Percentiles rank a stretch among this genome's conserved stretches.
These are phyloP conservation scores for Aporrectodea caliginosa DNA, from an alignment of 1,140 invertebrate species.

Conservation along the genomic window DNA sequence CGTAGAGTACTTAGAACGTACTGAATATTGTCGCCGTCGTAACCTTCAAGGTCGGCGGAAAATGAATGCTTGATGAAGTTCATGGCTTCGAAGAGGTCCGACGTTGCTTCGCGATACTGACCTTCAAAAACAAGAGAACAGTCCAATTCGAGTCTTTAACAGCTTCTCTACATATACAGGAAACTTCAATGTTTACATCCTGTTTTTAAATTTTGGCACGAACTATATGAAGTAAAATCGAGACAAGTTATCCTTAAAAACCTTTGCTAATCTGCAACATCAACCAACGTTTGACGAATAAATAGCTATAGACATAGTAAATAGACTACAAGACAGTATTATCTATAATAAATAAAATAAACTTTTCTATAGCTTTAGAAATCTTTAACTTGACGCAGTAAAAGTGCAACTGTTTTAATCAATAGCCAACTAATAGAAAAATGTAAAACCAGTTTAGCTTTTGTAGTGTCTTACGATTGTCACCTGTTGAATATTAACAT, in stretches of 20 bases:
- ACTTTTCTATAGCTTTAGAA: no score
- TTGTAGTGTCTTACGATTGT: no score
- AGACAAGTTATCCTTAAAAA: no score
- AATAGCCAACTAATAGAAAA: no score
- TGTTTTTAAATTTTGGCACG: not conserved
- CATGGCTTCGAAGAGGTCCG: constrained; percentile 24
- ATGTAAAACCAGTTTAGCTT: no score
- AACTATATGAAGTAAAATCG: no score
- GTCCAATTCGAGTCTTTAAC: not conserved
- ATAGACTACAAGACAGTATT: no score
- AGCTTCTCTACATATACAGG: not conserved
- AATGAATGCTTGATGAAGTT: constrained; percentile 18
- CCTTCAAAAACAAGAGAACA: not conserved
- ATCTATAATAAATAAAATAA: no score
- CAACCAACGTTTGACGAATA: not conserved
- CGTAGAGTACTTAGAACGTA: constrained; percentile 20
- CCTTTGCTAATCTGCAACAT: not conserved
- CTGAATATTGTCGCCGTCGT: constrained; percentile 6
- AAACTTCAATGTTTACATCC: not conserved
- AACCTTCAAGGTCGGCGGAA: constrained; percentile 13
- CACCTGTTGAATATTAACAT: no score
- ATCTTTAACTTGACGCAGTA: no score
- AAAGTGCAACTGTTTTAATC: no score
- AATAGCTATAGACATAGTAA: not conserved
- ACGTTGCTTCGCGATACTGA: constrained; percentile 14